Conservation (phyloP, 2,113 vertebrate species). For the Semicossyphus pulcher region DNA sequence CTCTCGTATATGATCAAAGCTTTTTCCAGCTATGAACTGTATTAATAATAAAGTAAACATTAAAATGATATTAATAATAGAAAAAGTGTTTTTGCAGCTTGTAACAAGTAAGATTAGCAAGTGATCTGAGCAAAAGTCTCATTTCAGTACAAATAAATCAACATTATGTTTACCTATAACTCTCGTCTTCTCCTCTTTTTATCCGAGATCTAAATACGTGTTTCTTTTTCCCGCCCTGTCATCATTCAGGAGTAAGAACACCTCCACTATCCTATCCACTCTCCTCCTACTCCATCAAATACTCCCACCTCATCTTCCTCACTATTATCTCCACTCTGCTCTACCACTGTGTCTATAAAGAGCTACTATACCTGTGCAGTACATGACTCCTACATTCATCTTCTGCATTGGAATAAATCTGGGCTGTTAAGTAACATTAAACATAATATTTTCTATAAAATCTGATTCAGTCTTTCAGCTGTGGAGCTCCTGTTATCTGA, state of each 20-base stretch:
- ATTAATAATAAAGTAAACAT: conserved; percentile 23
- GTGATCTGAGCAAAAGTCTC: too few species aligned
- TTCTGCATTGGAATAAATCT: too few species aligned
- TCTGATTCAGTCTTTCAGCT: too few species aligned
- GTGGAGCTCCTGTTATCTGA: too few species aligned
- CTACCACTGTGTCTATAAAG: background rate
- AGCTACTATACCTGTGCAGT: background rate
- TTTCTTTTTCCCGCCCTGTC: background rate
- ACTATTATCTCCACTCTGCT: background rate
- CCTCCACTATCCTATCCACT: conserved; percentile 10
- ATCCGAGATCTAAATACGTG: background rate
- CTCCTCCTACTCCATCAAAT: background rate
- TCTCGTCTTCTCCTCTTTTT: background rate
- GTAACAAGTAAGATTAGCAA: too few species aligned
- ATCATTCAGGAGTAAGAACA: background rate
- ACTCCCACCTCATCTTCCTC: background rate
- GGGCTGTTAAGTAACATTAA: too few species aligned
- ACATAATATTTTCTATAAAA: too few species aligned
- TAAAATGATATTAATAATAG: background rate
- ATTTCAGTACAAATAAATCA: too few species aligned
- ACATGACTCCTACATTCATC: background rate
- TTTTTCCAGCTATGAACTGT: background rate
- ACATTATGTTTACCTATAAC: background rate
- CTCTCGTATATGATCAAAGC: conserved; percentile 33
- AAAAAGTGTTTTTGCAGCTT: too few species aligned